A percentile compares a stretch with the other conserved stretches of the same genome.
phyloP scores from a whole-genome alignment of 2,888 invertebrate genomes.

The Troglohyphantes excavatus region DNA sequence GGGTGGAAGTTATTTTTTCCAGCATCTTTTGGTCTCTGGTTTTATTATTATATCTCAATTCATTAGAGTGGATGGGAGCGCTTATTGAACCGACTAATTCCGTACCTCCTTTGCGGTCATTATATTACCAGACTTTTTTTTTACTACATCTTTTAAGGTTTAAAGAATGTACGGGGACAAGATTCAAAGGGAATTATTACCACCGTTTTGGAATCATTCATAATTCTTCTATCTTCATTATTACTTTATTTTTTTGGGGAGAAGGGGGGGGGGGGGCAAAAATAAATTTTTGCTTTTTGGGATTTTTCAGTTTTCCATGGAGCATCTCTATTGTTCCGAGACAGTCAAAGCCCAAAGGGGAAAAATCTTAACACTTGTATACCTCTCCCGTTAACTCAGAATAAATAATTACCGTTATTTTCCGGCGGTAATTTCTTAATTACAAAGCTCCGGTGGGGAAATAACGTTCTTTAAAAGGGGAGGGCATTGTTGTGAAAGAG shows the following conservation, averaged over 20 bases:
- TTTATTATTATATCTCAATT: conserved; percentile 78
- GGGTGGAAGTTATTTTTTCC: conserved; percentile 64
- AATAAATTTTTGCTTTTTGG: conserved; percentile 59
- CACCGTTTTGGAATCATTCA: conserved; percentile 69
- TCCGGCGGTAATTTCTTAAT: conserved; percentile 72
- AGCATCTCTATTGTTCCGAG: conserved; percentile 37
- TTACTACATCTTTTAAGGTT: not conserved
- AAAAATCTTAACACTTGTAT: conserved; percentile 27
- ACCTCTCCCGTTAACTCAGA: conserved; percentile 7
- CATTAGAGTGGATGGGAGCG: conserved; percentile 55
- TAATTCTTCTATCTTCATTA: conserved; percentile 52
- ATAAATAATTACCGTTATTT: conserved; percentile 75
- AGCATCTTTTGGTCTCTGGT: conserved; percentile 31
- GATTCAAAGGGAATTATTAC: conserved; percentile 42
- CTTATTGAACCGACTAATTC: conserved; percentile 63
- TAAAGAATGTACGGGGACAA: not conserved
- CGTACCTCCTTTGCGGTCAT: conserved; percentile 53
- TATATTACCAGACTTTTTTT: conserved; percentile 25
- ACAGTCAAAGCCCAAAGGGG: not conserved
- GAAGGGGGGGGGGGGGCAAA: no score
- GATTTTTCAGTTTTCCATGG: not conserved
- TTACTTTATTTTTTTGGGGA: conserved; percentile 16
- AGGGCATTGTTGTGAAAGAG: conserved; percentile 41
- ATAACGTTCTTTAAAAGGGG: conserved; percentile 18
- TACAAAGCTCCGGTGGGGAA: conserved; percentile 30